phyloP scores from a whole-genome alignment of 1,140 invertebrate species.

The Aphis gossypii region DNA sequence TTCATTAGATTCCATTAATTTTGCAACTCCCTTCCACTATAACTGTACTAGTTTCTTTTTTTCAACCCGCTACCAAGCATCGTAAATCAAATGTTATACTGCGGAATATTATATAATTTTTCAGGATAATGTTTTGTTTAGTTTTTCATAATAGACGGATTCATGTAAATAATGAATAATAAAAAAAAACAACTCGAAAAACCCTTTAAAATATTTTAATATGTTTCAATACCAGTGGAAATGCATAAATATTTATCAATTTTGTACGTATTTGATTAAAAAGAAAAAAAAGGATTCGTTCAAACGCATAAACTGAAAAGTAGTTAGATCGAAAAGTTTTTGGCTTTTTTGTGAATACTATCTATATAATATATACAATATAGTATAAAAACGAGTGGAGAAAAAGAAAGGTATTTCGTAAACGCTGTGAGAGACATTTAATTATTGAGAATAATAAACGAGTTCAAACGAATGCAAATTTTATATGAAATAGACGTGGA shows the following conservation, averaged over 20 bases:
- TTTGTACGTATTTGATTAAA: neutral
- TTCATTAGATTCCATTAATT: neutral
- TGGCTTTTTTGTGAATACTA: neutral
- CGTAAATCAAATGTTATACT: neutral
- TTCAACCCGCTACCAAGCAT: neutral
- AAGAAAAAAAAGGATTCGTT: neutral
- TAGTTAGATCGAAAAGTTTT: slow-evolving; percentile 23
- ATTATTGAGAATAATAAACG: slow-evolving; percentile 29
- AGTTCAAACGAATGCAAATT: slow-evolving; percentile 53
- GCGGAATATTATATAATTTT: neutral
- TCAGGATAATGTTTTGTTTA: neutral
- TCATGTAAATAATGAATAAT: neutral
- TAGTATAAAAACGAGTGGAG: neutral
- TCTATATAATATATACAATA: neutral
- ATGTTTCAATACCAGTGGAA: neutral
- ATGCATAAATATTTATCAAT: neutral
- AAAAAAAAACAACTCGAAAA: neutral
- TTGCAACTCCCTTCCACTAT: neutral
- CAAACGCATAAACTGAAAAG: neutral
- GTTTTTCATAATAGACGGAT: neutral
- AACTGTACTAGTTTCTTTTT: neutral
- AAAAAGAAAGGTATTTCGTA: neutral
- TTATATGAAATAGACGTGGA: neutral
- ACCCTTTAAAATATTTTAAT: slow-evolving; percentile 29
- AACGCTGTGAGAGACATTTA: slow-evolving; percentile 13